Evolutionary conservation across 2,113 vertebrate species (phyloP), one percentile per base, ranked within the genome.

Genomic region (Ginglymostoma cirratum): DNA sequence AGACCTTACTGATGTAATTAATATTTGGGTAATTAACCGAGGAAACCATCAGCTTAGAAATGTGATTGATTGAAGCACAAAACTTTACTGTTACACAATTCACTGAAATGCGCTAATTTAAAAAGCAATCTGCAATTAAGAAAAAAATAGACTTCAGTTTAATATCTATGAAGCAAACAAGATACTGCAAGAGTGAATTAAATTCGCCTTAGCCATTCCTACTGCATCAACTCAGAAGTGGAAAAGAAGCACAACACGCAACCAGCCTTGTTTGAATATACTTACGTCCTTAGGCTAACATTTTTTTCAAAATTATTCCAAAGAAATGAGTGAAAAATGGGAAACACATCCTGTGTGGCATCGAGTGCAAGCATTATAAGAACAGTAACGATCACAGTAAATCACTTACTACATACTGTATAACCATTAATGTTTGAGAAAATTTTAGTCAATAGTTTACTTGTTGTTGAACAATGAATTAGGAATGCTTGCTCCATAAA

Each of bases 401-500:
- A 94, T 94, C n/a, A 70, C 24, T 94, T n/a, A n/a, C 90, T 67
- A 21, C 55, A 93, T 65, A 65, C 61, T 66, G 66, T 42, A 70
- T 48, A 90, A 94, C 92, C 65, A 69, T 69, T 94, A 42, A 94
- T 69, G 66, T 69, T 94, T 8, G 5, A 34, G 66, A 23, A 67
- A 66, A 34, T 12, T 93, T 27, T 48, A 67, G 65, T 94, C 92
- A 94, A 94, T 94, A 45, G 61, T 67, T 94, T 67, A 24, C n/a
- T 94, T 94, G 92, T 67, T 94, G 12, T 19, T 24, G n/a, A 94
- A n/a, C 92, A 69, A n/a, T 24, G n/a, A 67, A 38, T 94, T 94
- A 70, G 52, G 69, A 94, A 94, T 5, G 24, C 65, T 70, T 94
- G 38, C 92, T 94, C 92, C 92, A 94, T 69, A 94, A 94, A 70